phyloP scores from a whole-genome alignment of 1,140 invertebrate species.

The Zaprionus ghesquierei region DNA sequence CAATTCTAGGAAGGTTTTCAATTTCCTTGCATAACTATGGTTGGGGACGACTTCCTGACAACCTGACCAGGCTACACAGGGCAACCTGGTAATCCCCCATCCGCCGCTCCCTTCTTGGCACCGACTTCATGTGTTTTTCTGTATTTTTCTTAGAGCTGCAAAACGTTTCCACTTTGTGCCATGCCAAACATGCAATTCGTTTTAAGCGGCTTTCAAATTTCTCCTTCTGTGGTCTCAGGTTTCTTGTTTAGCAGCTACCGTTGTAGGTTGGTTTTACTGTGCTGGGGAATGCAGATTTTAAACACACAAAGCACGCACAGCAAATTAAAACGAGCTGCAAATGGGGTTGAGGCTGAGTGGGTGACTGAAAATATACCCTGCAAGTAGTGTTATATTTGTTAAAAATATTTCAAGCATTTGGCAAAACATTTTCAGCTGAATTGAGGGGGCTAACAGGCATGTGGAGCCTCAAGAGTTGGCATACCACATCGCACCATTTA shows the following conservation, averaged over 20 bases:
- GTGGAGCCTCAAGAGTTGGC: not conserved
- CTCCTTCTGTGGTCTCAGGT: slow-evolving; percentile 8
- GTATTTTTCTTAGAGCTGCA: not conserved
- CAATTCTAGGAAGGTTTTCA: not conserved
- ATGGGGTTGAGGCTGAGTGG: not conserved
- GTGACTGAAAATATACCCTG: not conserved
- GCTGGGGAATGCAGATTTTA: slow-evolving; percentile 54
- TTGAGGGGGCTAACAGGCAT: not conserved
- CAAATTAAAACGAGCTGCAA: slow-evolving; percentile 60
- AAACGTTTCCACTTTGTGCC: slow-evolving; percentile 23
- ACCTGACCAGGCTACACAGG: not conserved
- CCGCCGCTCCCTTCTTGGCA: too few relatives aligned
- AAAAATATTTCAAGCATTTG: too few relatives aligned
- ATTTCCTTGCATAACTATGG: not conserved
- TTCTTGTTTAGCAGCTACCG: not conserved
- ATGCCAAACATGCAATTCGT: slow-evolving; percentile 38
- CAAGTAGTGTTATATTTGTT: too few relatives aligned
- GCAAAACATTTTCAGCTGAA: not conserved
- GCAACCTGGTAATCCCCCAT: too few relatives aligned
- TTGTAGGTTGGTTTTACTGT: not conserved
- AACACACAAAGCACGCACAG: slow-evolving; percentile 67
- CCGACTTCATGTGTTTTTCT: not conserved
- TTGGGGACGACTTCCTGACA: not conserved
- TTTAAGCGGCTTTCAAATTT: slow-evolving; percentile 60
- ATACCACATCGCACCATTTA: not conserved